Conservation (phyloP, 2,888 invertebrate genomes). For the Nomada goodeniana region DNA sequence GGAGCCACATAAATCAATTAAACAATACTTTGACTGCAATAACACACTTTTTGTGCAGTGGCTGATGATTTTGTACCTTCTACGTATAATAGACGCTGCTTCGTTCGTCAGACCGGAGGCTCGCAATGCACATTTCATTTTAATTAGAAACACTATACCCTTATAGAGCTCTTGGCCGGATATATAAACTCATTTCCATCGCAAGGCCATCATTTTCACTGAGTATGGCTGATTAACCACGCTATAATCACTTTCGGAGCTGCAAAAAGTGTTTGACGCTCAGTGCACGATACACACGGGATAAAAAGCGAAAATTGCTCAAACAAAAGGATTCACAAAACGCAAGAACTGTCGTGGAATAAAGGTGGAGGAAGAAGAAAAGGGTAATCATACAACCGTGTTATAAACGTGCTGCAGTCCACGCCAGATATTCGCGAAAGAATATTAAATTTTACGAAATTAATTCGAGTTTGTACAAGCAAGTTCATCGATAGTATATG, state of each 20-base stretch:
- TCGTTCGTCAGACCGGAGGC: background rate
- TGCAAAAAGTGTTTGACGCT: background rate
- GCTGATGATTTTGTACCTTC: conserved; percentile 3
- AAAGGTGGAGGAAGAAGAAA: background rate
- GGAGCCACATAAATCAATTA: conserved; percentile 24
- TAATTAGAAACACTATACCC: conserved; percentile 8
- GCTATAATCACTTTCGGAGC: conserved; percentile 4
- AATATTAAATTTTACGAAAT: background rate
- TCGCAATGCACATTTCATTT: conserved; percentile 5
- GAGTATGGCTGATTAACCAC: background rate
- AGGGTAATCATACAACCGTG: background rate
- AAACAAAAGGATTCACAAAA: background rate
- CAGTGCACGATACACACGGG: background rate
- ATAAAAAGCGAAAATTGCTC: conserved; percentile 3
- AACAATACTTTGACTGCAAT: conserved; percentile 8
- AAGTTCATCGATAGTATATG: too few relatives aligned
- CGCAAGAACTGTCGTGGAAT: background rate
- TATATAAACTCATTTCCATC: conserved; percentile 13
- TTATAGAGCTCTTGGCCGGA: background rate
- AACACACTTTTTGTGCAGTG: background rate
- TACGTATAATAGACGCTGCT: background rate
- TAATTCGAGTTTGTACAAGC: too few relatives aligned
- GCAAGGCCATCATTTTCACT: conserved; percentile 18
- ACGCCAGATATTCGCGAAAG: background rate
- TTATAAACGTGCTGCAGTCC: background rate